Conservation (phyloP, 2,888 invertebrate species). For the Zonitis immaculata region DNA sequence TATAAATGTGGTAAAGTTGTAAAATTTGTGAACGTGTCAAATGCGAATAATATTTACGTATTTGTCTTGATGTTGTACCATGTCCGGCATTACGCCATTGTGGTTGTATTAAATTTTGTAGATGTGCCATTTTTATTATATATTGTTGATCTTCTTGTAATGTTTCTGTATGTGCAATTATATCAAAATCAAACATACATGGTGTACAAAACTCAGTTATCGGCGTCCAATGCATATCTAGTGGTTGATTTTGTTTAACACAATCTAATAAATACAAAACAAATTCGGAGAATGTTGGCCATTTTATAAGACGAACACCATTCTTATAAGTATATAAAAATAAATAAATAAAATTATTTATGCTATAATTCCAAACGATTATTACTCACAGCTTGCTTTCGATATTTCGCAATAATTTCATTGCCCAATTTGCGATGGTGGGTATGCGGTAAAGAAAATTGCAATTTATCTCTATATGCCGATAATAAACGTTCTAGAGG, state of each 20-base stretch:
- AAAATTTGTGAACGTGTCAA: constrained; percentile 69
- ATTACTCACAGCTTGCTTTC: constrained; percentile 51
- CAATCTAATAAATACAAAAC: constrained; percentile 72
- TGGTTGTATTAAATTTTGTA: constrained; percentile 71
- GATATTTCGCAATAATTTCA: constrained; percentile 70
- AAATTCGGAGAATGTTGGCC: constrained; percentile 79
- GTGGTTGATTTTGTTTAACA: constrained; percentile 56
- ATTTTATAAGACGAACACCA: constrained; percentile 43
- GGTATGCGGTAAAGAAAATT: constrained; percentile 76
- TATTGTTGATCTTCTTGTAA: constrained; percentile 79
- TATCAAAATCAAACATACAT: constrained; percentile 75
- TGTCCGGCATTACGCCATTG: constrained; percentile 81
- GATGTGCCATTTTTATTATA: constrained; percentile 70
- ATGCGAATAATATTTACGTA: constrained; percentile 71
- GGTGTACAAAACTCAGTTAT: constrained; percentile 80
- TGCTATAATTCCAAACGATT: too few species aligned
- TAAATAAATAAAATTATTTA: constrained; percentile 8
- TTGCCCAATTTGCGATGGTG: constrained; percentile 76
- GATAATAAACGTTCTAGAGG: constrained; percentile 76
- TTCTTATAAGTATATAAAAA: too few species aligned
- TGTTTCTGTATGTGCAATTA: constrained; percentile 79
- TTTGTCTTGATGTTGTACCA: constrained; percentile 66
- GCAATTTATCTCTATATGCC: constrained; percentile 80
- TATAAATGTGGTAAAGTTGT: constrained; percentile 75
- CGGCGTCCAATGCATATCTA: constrained; percentile 89